A percentile compares a stretch with the other conserved stretches of the same genome.
Evolutionary conservation across 1,140 invertebrate genomes (phyloP).

Genomic region (Drosophila orosa): DNA sequence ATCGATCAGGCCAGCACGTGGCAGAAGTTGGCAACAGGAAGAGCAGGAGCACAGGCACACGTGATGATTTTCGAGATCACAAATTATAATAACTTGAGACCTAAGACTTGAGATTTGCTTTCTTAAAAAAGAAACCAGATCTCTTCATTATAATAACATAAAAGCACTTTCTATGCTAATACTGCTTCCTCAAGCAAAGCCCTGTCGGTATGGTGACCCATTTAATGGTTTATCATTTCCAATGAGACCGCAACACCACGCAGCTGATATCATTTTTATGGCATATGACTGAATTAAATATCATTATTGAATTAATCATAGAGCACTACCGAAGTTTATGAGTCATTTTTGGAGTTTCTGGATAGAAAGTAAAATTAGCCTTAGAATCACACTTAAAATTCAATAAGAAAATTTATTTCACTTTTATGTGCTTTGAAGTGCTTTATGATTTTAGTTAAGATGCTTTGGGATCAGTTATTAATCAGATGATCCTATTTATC

Average conservation of each 20-base stretch:
- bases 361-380: too few species aligned
- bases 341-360: background rate
- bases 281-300: slow-evolving; percentile 12
- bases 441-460: too few species aligned
- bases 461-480: background rate
- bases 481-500: background rate
- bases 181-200: background rate
- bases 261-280: slow-evolving; percentile 10
- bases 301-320: slow-evolving; percentile 3
- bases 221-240: slow-evolving; percentile 7
- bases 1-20: slow-evolving; percentile 32
- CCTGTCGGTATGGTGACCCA: slow-evolving; percentile 3
- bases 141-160: background rate
- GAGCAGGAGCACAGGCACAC: background rate
- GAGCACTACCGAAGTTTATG: too few species aligned
- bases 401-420: background rate
- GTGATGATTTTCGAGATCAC: slow-evolving; percentile 1
- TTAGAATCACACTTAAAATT: background rate
- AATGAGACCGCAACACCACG: background rate
- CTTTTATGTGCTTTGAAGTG: background rate
- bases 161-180: background rate
- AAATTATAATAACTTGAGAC: too few species aligned
- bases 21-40: slow-evolving; percentile 14
- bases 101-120: background rate
- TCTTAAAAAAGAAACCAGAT: too few species aligned